These are phyloP conservation scores for Adrianichthys oophorus DNA, from an alignment of 2,797 vertebrate species.

Conservation along the genomic window DNA sequence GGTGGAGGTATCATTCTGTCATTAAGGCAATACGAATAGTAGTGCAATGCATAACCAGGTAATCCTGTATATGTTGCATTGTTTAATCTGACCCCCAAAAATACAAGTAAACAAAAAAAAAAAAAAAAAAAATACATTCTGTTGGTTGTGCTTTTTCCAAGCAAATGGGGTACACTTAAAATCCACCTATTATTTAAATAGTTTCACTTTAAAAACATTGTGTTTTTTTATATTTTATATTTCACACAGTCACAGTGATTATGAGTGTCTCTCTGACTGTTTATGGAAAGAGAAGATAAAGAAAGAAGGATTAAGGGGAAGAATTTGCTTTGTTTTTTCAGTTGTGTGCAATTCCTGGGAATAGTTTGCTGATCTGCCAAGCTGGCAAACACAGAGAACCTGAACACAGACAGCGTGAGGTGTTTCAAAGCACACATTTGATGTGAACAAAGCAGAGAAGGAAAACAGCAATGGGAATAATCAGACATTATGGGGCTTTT, in stretches of 20 bases:
- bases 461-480: constrained; percentile 79
- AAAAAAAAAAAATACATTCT: too few relatives aligned
- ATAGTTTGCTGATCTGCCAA: constrained; percentile 51
- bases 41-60: too few relatives aligned
- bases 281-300: constrained; percentile 17
- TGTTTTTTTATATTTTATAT: constrained; percentile 26
- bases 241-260: neutral
- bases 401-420: constrained; percentile 67
- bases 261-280: constrained; percentile 2
- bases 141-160: too few relatives aligned
- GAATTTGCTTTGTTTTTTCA: constrained; percentile 57
- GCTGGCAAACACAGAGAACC: constrained; percentile 59
- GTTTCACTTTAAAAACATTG: too few relatives aligned
- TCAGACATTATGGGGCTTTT: constrained; percentile 77
- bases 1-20: too few relatives aligned
- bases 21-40: too few relatives aligned
- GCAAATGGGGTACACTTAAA: too few relatives aligned
- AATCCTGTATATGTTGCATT: too few relatives aligned
- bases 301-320: constrained; percentile 10
- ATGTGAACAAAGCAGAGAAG: constrained; percentile 79
- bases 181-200: too few relatives aligned
- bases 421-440: constrained; percentile 76
- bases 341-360: constrained; percentile 69
- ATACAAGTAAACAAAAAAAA: too few relatives aligned
- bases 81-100: too few relatives aligned